Conservation (phyloP, 2,113 vertebrate species). For the Nymphicus hollandicus region DNA sequence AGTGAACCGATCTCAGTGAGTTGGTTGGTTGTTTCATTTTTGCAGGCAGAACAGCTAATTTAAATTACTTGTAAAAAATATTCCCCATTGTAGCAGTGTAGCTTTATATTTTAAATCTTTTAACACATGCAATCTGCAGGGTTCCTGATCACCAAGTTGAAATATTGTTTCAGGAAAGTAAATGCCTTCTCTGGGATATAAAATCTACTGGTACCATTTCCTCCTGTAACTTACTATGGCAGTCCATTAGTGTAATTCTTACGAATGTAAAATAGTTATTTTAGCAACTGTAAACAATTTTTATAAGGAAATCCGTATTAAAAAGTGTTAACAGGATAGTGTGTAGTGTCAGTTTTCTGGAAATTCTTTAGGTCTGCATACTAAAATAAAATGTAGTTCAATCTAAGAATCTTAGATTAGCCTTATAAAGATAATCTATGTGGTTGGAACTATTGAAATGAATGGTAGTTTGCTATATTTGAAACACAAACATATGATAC, state of each 20-base stretch:
- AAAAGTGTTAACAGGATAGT: background rate
- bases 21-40: background rate
- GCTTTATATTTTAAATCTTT: background rate
- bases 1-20: background rate
- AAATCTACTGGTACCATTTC: background rate
- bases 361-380: background rate
- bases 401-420: background rate
- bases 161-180: background rate
- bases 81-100: background rate
- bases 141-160: background rate
- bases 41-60: background rate
- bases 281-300: background rate
- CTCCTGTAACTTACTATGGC: background rate
- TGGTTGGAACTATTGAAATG: background rate
- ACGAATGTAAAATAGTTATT: background rate
- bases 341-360: background rate
- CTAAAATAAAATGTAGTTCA: background rate
- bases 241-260: background rate
- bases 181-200: background rate
- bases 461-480: background rate
- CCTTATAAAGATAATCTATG: background rate
- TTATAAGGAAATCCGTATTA: constrained; percentile 5
- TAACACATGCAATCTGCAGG: background rate
- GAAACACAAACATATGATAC: background rate
- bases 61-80: background rate